phyloP scores from a whole-genome alignment of 2,888 invertebrate species.

The Drosophila percnosoma region DNA sequence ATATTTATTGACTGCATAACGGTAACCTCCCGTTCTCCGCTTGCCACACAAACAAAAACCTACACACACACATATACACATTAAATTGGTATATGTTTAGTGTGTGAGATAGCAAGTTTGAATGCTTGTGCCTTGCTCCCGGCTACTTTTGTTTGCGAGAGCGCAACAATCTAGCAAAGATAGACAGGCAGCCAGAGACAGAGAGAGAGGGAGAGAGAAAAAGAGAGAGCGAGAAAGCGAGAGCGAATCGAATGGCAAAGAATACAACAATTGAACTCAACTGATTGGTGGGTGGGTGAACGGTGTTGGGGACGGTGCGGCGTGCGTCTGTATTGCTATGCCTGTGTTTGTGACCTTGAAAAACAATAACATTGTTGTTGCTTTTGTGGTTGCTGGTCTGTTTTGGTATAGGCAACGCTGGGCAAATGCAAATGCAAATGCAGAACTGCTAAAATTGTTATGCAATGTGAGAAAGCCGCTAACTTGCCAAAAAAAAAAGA shows the following conservation, averaged over 20 bases:
- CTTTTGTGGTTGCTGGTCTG: conserved; percentile 32
- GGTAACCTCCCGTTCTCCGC: conserved; percentile 59
- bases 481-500: conserved; percentile 29
- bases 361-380: conserved; percentile 66
- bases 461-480: conserved; percentile 55
- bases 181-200: conserved; percentile 9
- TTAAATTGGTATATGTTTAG: conserved; percentile 4
- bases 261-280: conserved; percentile 59
- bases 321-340: conserved; percentile 19
- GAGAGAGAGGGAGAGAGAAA: conserved; percentile 10
- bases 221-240: conserved; percentile 27
- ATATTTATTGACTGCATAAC: conserved; percentile 57
- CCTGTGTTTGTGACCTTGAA: conserved; percentile 67
- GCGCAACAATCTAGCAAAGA: conserved; percentile 34
- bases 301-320: conserved; percentile 49
- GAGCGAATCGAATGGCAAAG: conserved; percentile 39
- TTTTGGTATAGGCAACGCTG: conserved; percentile 41
- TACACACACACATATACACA: conserved; percentile 16
- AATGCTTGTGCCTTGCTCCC: conserved; percentile 69
- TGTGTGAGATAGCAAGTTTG: conserved; percentile 56
- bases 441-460: conserved; percentile 67
- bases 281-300: conserved; percentile 39
- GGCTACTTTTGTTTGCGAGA: conserved; percentile 56
- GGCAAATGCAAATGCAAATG: conserved; percentile 66
- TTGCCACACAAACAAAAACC: conserved; percentile 36